Evolutionary conservation across 1,140 invertebrate genomes (phyloP), one percentile per base, ranked within the genome.

Genomic region (Ceratoteleas bidentatus): DNA sequence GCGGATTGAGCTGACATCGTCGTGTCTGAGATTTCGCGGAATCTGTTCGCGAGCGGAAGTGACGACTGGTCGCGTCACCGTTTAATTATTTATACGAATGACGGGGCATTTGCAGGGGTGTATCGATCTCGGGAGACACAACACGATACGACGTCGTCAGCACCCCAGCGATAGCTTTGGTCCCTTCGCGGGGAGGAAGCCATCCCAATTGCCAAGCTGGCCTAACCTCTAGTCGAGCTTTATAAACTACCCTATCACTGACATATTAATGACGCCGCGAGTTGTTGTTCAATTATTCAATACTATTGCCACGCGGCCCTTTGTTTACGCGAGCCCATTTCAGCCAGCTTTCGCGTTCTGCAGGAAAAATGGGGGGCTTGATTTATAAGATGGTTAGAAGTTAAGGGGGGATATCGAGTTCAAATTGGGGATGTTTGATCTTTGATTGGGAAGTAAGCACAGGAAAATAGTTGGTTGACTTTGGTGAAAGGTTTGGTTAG

Each of bases 161-260:
- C 72, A 76, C 79, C 79, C 79, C 72, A 76, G 56, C 61, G 79
- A 81, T 81, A 76, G 24, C 79, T 81, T 81, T 68, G 79, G 79
- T 76, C 79, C 79, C 79, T 76, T 81, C 72, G 79, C 79, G 70
- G 58, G 68, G 66, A 81, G 78, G 84, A 85, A 85, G 84, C 84
- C 78, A 83, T 83, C 72, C 81, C 76, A 75, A 85, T 81, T 83
- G 83, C 78, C 47, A 69, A 85, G 54, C 81, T 68, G 58, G 57
- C 34, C 76, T 60, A 64, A 66, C 47, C 66, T 56, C 58, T 61
- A 81, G 65, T 24, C 65, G 60, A 64, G 64, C 64, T 81, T 75
- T 75, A 81, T 81, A 75, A 81, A 81, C 57, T 58, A 64, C 65
- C 56, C 70, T 53, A 75, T 72, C 78, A 64, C 78, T 72, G 11